Evolutionary conservation across 1,140 invertebrate genomes (phyloP), one percentile per base, ranked within the genome.

Genomic region (Homalodisca vitripennis): DNA sequence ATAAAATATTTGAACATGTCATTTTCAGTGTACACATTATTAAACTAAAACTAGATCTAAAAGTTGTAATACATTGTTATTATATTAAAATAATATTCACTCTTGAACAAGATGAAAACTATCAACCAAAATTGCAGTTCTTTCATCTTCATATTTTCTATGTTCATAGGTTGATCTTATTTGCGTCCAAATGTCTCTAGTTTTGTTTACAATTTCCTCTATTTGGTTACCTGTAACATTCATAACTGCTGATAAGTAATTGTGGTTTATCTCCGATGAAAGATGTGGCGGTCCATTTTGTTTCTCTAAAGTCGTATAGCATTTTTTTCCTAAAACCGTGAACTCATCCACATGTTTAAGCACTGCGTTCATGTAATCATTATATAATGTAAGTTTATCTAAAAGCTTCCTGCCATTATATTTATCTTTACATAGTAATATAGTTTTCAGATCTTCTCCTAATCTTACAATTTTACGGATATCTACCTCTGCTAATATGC

Each of bases 211-310:
- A 51, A 22, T 22, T 51, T 3, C 3, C 48, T 51, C 48, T n/a
- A 51, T 22, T n/a, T 51, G 3, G n/a, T 51, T 22, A 51, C 48
- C 22, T n/a, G 48, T 51, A 51, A 51, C 17, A n/a, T 51, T 51
- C 48, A 51, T 10, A 14, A 51, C 22, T 22, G 22, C 48, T 51
- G 17, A 22, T 3, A 51, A 3, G 3, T 22, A 3, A 51, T 51
- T 51, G 17, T 22, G 17, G 48, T 51, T 51, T 3, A 51, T 20
- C n/a, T 3, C 48, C 2, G 48, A 10, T 14, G 17, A 20, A 3
- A 51, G 17, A 51, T 51, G 48, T 3, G 48, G 48, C 17, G 48
- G 48, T 3, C 48, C 48, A 20, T 51, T 51, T 22, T 51, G 6
- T 51, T 51, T 51, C 6, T 10, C 3, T 3, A 51, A 22, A n/a